These are phyloP conservation scores for Yponomeuta malinellus DNA, from an alignment of 2,888 invertebrate genomes.

Conservation along the genomic window DNA sequence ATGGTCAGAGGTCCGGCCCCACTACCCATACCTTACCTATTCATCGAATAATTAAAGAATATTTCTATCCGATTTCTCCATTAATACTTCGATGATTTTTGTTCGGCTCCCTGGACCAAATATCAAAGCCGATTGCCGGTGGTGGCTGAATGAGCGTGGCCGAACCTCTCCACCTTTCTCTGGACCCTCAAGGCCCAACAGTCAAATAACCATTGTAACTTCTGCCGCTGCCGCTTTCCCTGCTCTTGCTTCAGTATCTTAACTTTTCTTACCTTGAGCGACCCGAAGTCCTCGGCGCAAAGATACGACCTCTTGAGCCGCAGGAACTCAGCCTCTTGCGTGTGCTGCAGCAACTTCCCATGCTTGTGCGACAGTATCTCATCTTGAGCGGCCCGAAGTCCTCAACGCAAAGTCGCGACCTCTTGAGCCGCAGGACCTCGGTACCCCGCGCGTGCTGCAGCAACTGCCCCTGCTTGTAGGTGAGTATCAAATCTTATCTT, in stretches of 20 bases:
- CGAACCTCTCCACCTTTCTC: conserved; percentile 94
- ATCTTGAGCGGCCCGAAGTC: conserved; percentile 95
- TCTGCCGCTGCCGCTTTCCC: conserved; percentile 78
- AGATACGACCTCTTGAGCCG: conserved; percentile 88
- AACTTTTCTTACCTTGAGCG: conserved; percentile 84
- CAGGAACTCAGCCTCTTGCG: conserved; percentile 98
- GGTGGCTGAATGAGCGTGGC: too few species aligned
- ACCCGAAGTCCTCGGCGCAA: conserved; percentile 96
- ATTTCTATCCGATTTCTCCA: too few species aligned
- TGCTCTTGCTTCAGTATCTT: neutral
- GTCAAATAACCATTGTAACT: conserved; percentile 94
- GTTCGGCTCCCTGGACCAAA: too few species aligned
- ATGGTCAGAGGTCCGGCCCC: too few species aligned
- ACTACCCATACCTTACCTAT: too few species aligned
- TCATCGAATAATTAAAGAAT: too few species aligned
- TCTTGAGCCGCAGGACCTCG: conserved; percentile 96
- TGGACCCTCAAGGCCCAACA: conserved; percentile 93
- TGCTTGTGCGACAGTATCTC: conserved; percentile 49
- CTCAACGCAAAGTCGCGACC: conserved; percentile 84
- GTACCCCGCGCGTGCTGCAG: conserved; percentile 98
- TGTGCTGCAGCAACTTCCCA: conserved; percentile 95
- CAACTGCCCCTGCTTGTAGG: conserved; percentile 91
- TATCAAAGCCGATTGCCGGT: too few species aligned
- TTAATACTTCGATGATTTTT: too few species aligned
- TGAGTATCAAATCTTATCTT: conserved; percentile 91